Evolutionary conservation across 2,797 vertebrate species (phyloP), one percentile per base, ranked within the genome.

Genomic region (Florisuga fusca): DNA sequence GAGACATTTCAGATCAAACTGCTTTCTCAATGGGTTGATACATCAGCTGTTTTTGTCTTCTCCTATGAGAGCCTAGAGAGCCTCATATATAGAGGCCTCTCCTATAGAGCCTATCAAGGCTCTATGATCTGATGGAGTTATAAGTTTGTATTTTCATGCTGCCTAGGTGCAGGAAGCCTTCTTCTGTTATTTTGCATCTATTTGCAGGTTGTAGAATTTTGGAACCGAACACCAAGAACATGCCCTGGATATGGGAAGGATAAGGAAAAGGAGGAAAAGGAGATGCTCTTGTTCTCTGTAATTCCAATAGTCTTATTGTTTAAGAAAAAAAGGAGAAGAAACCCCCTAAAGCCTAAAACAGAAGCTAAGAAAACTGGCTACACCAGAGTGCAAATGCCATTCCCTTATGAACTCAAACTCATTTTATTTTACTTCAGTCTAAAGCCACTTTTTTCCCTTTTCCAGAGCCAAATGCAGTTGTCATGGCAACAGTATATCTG

Each of bases 381-480:
- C 17, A 26, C 7, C 16, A 33, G 33, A n/a, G 9, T 25, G 57
- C 80, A 87, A 89, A 80, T 46, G 25, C 8, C 26, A 7, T 55
- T 88, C 94, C 76, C 68, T 61, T 74, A 26, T 27, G 38, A 3
- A 63, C 45, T 15, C 41, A 53, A 45, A 58, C 53, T 82, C 4
- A 46, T 63, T 89, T 80, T 68, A 36, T 72, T 89, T 93, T 84
- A 69, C 61, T 86, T 89, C 38, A 34, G 8, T 50, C 53, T 68
- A 61, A 63, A 91, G 15, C 7, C 7, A 26, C 3, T n/a, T 58
- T 84, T 79, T 86, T 55, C 54, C 26, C 4, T 81, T 85, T 90
- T 57, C 19, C 57, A 71, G 71, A 90, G 58, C 33, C 79, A 91
- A 84, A 82, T 50, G 26, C 14, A 72, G 57, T 88, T 94, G 80